Evolutionary conservation across 2,888 invertebrate species (phyloP), one percentile per base, ranked within the genome.

Genomic region (Andrena flavipes): DNA sequence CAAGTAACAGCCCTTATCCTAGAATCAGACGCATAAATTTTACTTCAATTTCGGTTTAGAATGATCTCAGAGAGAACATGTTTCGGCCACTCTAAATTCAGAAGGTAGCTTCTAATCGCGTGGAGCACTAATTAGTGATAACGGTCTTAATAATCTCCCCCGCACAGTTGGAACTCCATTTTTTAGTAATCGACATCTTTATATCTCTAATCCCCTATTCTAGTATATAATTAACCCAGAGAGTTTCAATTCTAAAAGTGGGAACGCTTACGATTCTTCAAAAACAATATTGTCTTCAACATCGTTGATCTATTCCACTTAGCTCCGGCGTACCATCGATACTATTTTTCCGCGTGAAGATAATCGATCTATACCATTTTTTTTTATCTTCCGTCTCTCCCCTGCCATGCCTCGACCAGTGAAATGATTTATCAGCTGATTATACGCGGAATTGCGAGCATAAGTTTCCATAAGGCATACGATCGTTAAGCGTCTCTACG

Each of bases 371-470:
- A 2, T 2, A 54, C 2, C 20, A 3, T 23, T 6, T 10, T 33
- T 33, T 62, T 72, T 62, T 62, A 49, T 49, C 49, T 5, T 23
- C 64, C 26, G 5, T 29, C n/a, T 23, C 7, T 4, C 13, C 20
- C 1, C 13, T 2, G 10, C 7, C 0, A 2, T 35, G 23, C 54
- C 30, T 10, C 42, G 59, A 49, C 30, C 2, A 51, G 48, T 7
- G 35, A 49, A 65, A 54, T 33, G 62, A 79, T 71, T 78, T 70
- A 78, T 75, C 62, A 48, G n/a, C 26, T 3, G 13, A 10, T 16
- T 16, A 29, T 10, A 16, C 69, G 64, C 49, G 42, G 56, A 48
- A 54, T 30, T 68, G 68, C 68, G 54, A 56, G 48, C 76, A 59
- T 56, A 69, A 49, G 62, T 63, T 76, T 76, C 62, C 54, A 30